phyloP scores from a whole-genome alignment of 2,797 vertebrate genomes.

The Psittacula echo region DNA sequence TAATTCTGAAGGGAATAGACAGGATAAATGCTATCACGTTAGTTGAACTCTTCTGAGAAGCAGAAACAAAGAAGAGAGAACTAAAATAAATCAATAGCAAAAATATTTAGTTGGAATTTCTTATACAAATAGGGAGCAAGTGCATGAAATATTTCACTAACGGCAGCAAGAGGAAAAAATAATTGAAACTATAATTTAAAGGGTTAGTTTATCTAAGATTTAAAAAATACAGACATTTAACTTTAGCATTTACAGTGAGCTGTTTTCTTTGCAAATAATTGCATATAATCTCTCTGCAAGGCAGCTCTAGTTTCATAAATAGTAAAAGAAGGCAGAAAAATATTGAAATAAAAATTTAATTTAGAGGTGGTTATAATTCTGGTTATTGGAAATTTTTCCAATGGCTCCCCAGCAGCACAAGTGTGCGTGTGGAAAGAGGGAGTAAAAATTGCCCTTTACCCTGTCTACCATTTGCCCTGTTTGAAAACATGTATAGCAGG shows the following conservation, averaged over 20 bases:
- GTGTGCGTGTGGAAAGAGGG: not conserved
- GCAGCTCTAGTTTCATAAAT: not conserved
- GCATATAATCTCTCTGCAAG: not conserved
- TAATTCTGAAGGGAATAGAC: conserved; percentile 14
- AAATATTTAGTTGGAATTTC: not conserved
- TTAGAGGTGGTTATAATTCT: not conserved
- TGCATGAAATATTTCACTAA: not conserved
- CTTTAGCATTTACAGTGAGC: not conserved
- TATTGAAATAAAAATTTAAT: not conserved
- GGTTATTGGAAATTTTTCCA: not conserved
- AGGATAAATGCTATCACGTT: conserved; percentile 31
- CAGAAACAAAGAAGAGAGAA: not conserved
- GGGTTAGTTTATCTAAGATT: not conserved
- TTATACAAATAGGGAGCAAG: not conserved
- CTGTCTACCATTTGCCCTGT: not conserved
- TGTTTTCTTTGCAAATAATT: not conserved
- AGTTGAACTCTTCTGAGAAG: not conserved
- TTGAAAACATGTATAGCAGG: not conserved
- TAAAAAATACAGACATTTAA: not conserved
- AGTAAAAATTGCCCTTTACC: not conserved
- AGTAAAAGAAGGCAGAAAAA: not conserved
- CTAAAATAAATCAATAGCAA: not conserved
- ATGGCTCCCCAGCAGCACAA: not conserved
- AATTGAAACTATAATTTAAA: not conserved
- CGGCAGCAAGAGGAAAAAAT: not conserved